These are phyloP conservation scores for Tetragonisca angustula DNA, from an alignment of 2,888 invertebrate species.

Conservation along the genomic window DNA sequence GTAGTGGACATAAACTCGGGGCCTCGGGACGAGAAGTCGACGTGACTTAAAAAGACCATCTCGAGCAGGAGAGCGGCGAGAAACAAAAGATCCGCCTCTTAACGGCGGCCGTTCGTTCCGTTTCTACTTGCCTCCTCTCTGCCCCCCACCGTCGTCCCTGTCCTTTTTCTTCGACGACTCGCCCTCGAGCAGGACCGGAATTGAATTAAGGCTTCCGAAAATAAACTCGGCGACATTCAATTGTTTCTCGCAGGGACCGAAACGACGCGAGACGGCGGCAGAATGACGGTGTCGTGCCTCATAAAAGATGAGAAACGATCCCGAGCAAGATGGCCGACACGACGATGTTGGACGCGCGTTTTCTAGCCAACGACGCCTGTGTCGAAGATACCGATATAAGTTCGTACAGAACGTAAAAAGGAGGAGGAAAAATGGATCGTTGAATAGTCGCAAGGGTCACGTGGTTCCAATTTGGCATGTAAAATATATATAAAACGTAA, in stretches of 20 bases:
- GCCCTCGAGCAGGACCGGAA: constrained; percentile 68
- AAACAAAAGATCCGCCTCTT: constrained; percentile 78
- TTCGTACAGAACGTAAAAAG: neutral
- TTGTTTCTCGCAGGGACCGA: constrained; percentile 72
- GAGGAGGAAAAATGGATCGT: neutral
- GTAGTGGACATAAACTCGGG: constrained; percentile 37
- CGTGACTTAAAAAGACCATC: constrained; percentile 80
- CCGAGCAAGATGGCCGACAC: constrained; percentile 74
- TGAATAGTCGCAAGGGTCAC: neutral
- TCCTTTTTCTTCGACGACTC: constrained; percentile 36
- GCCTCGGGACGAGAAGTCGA: constrained; percentile 56
- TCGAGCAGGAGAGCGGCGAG: constrained; percentile 69
- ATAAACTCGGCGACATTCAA: constrained; percentile 81
- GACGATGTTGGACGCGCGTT: constrained; percentile 59
- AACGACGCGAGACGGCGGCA: constrained; percentile 67
- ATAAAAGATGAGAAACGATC: constrained; percentile 80
- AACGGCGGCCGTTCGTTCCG: constrained; percentile 64
- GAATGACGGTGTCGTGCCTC: constrained; percentile 68
- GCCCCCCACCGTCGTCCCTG: constrained; percentile 28
- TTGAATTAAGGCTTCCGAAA: constrained; percentile 82
- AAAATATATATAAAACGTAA: neutral
- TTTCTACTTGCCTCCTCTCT: constrained; percentile 50
- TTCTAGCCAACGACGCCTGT: neutral
- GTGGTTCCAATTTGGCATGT: too few species aligned
- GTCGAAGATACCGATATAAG: neutral